Base-by-base conservation (phyloP, 2,797 vertebrate species). In the Anas bahamensis region DNA sequence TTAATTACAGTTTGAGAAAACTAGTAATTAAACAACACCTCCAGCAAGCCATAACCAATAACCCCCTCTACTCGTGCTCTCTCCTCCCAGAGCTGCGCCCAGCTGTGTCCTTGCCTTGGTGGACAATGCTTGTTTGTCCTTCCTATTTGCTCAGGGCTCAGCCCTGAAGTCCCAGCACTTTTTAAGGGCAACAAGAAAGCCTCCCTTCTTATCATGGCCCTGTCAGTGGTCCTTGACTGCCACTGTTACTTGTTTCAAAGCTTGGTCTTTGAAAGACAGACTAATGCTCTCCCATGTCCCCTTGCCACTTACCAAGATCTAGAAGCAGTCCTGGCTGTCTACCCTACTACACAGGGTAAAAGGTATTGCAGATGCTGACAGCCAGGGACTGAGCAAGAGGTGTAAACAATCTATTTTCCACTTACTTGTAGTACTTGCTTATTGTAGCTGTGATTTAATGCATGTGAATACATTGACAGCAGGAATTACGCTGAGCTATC, bases 131-230 rank as follows among this genome's bases (percentile, higher is more conserved):
- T 48, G 59, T 42, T 21, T 35, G 33, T n/a, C 19, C 50, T 46
- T 64, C 35, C 68, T 16, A 10, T 64, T 77, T 89, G 17, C 60
- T 33, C 26, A 42, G 23, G 14, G 17, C 4, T 9, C 15, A 16
- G 35, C 5, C 14, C 60, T 53, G 56, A 19, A 41, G 22, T 14
- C 42, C 14, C 48, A 63, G 56, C 35, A 22, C 6, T 53, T 33
- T 82, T n/a, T 14, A 35, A 79, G 72, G 15, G 46, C 10, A 13
- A 6, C 15, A 17, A 39, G 33, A 71, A 65, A n/a, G 18, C 12
- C 37, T 3, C 0, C 1, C 10, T 59, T 39, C 13, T 24, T 29
- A 9, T 26, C 0, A 1, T 41, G 83, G 12, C 37, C 17, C 1
- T 1, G 19, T 10, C 31, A 26, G 10, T 74, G 28, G 21, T 72